Base-by-base conservation (phyloP, 2,797 vertebrate genomes). In the Eleutherodactylus coqui region DNA sequence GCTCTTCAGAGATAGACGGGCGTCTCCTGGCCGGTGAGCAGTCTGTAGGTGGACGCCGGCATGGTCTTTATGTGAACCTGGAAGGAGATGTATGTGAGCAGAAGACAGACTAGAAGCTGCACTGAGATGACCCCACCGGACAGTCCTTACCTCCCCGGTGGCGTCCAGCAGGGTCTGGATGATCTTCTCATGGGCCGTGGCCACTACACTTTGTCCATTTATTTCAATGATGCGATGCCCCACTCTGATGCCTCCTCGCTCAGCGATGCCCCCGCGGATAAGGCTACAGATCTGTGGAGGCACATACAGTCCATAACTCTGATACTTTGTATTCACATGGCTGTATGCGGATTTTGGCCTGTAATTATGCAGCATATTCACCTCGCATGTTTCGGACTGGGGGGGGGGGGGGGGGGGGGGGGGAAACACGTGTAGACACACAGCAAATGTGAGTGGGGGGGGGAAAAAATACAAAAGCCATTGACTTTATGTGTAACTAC, bases 221-320 rank as follows among this genome's bases (percentile, higher is more conserved):
- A 99, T 97, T 92, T 99, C 98, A 0, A 99, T 99, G 92, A 99
- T 99, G 80, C 97, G 96, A 88, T 99, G 98, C 0, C 98, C 98
- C 4, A 99, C 98, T 0, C 98, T 95, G 86, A 99, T 95, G 16
- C 98, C 98, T 0, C 98, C 98, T 8, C 96, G 94, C 90, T 99
- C 97, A 0, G 98, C 97, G 0, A 99, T 98, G 36, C 98, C 98
- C 0, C 98, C 98, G 0, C 97, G 95, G 94, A 99, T 98, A 76
- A 99, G 94, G 90, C 98, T 99, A 92, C 97, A 99, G 90, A 99
- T 98, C 98, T 99, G 91, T n/a, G 19, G 32, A n/a, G 24, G 38
- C n/a, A 45, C 4, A 85, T 19, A 86, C 0, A 19, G 38, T 43
- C 10, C 27, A 60, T 41, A 62, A 13, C 2, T 0, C 13, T 19